Base-by-base conservation (phyloP, 1,140 invertebrate genomes). In the Cheumatopsyche charites region DNA sequence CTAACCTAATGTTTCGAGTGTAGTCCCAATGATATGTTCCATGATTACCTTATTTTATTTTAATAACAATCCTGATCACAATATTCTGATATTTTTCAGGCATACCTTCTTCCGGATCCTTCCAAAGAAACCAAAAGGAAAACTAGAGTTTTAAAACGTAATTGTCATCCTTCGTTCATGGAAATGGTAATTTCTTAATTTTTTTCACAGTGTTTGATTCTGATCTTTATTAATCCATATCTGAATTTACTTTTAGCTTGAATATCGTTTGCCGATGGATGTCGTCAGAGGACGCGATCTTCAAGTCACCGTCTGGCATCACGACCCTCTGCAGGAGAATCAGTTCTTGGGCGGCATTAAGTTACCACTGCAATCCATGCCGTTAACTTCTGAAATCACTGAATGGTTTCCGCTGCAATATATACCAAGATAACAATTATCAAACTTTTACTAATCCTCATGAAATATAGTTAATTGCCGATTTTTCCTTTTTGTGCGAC, bases 131-230 rank as follows among this genome's bases (percentile, higher is more conserved):
- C 97, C 25, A 98, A 98, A 84, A 86, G 94, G 12, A 99, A 98
- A 83, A 98, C 97, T 0, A 95, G 96, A 84, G 92, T 97, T 19
- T 89, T 97, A 0, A 92, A 92, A 75, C 91, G 92, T 77, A 96
- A 93, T 79, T 94, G 92, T 79, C 94, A 98, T 85, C 96, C 96
- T 6, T 96, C 94, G 23, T 99, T 96, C 83, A 98, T 98, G 94
- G 96, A 98, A 89, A 96, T 96, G 92, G 93, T 96, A 83, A 85
- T 79, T 21, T 47, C 13, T 47, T 47, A 47, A 47, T 47, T 3
- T 9, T 7, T 7, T 47, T 15, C 3, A 6, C 13, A 13, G 6
- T 21, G 15, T 42, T 19, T 62, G 1, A 62, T 26, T 23, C 55
- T 42, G 58, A 61, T 62, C 67, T 69, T 49, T 61, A 41, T 62